Evolutionary conservation across 2,113 vertebrate species (phyloP).

Genomic region (Symphodus melops): DNA sequence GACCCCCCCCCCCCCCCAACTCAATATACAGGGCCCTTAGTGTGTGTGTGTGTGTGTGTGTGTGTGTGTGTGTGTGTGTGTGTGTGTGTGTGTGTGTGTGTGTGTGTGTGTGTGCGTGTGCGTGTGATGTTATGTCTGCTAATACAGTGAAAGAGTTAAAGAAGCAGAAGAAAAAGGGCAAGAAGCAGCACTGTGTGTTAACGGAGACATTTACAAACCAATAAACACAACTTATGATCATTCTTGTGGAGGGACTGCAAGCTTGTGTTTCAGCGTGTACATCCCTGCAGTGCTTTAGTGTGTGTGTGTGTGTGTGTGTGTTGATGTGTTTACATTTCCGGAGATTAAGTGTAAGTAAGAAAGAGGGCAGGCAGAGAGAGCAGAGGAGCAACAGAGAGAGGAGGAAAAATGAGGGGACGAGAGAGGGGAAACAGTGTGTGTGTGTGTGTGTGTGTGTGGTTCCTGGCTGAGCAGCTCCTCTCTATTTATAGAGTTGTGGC

Average conservation of each 20-base stretch:
- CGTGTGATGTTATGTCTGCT: background rate
- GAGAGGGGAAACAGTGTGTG: conserved; percentile 61
- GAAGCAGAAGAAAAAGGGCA: background rate
- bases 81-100: background rate
- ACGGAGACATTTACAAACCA: conserved; percentile 69
- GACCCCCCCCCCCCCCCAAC: conserved; percentile 3
- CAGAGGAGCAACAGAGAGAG: conserved; percentile 14
- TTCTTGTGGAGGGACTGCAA: conserved; percentile 41
- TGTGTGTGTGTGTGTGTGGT: conserved; percentile 66
- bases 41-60: conserved; percentile 25
- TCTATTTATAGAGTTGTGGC: conserved; percentile 82
- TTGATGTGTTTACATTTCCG: conserved; percentile 42
- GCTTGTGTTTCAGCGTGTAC: background rate
- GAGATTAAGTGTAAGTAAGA: conserved; percentile 55
- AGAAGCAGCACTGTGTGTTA: conserved; percentile 34
- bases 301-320: background rate
- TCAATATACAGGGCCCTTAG: conserved; percentile 49
- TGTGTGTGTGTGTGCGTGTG: background rate
- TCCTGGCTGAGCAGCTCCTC: conserved; percentile 75
- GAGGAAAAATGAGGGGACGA: conserved; percentile 45
- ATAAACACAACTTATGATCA: conserved; percentile 65
- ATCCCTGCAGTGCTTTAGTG: background rate
- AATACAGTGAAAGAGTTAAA: background rate
- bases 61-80: background rate
- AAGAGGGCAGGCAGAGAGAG: conserved; percentile 26